A percentile compares a stretch with the other conserved stretches of the same genome.
phyloP scores from a whole-genome alignment of 2,888 invertebrate genomes.

The Dasypogon diadema region DNA sequence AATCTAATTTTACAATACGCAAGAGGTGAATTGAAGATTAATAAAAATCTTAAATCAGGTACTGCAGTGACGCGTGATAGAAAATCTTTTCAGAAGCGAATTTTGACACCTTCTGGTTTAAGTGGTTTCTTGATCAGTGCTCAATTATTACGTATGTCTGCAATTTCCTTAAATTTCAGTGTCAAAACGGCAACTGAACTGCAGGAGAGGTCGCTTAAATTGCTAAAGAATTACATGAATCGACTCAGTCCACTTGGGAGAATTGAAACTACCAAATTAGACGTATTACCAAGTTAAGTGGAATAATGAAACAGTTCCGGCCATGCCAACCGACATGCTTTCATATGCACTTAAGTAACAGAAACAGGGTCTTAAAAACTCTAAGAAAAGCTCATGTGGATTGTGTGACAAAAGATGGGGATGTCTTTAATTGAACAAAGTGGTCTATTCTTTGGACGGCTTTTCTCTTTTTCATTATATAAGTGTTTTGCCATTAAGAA shows the following conservation, averaged over 20 bases:
- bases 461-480: no score
- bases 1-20: no score
- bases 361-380: conserved; percentile 17
- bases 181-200: not conserved
- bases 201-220: conserved; percentile 38
- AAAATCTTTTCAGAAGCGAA: no score
- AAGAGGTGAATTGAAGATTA: no score
- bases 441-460: not conserved
- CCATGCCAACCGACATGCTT: conserved; percentile 25
- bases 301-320: conserved; percentile 39
- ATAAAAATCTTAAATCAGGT: no score
- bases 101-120: no score
- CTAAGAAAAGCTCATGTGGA: not conserved
- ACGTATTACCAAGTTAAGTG: conserved; percentile 35
- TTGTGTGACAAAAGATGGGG: conserved; percentile 17
- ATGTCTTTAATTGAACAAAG: not conserved
- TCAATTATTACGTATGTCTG: conserved; percentile 1
- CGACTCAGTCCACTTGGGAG: conserved; percentile 45
- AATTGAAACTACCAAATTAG: conserved; percentile 42
- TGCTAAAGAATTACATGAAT: conserved; percentile 31
- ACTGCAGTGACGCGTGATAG: no score
- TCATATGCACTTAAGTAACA: not conserved
- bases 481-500: no score
- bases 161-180: conserved; percentile 13
- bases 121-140: no score